These are phyloP conservation scores for Steinernema carpocapsae DNA, from an alignment of 2,888 invertebrate species.

Conservation along the genomic window DNA sequence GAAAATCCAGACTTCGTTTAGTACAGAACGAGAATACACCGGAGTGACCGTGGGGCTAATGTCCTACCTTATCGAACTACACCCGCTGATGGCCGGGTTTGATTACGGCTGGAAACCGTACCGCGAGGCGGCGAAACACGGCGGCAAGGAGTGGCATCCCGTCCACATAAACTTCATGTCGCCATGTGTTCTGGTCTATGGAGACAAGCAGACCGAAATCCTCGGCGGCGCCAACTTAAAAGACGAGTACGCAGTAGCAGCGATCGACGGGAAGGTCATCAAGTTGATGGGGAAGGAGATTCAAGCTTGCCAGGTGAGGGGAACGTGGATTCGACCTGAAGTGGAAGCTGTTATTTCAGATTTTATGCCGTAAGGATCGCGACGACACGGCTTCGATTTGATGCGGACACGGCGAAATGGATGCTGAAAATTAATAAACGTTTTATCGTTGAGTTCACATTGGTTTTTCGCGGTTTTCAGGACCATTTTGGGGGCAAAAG, in stretches of 20 bases:
- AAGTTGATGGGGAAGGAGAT: slow-evolving; percentile 49
- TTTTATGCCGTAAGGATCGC: slow-evolving; percentile 53
- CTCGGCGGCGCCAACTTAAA: slow-evolving; percentile 53
- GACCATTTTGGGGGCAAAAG: no score
- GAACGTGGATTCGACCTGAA: not conserved
- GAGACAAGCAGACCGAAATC: slow-evolving; percentile 38
- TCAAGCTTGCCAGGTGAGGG: slow-evolving; percentile 45
- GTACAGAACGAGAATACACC: slow-evolving; percentile 46
- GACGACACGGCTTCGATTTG: slow-evolving; percentile 53
- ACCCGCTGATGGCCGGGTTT: slow-evolving; percentile 49
- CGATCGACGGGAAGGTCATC: slow-evolving; percentile 44
- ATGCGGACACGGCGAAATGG: no score
- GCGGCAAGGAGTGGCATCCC: slow-evolving; percentile 51
- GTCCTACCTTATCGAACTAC: slow-evolving; percentile 48
- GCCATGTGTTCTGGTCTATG: slow-evolving; percentile 50
- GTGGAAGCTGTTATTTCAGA: slow-evolving; percentile 27
- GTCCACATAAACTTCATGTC: slow-evolving; percentile 52
- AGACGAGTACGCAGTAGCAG: slow-evolving; percentile 49
- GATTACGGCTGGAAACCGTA: slow-evolving; percentile 54
- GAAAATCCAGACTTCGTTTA: slow-evolving; percentile 19
- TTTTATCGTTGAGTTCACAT: no score
- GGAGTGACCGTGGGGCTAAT: slow-evolving; percentile 50
- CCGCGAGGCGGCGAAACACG: slow-evolving; percentile 43
- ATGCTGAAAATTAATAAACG: no score
- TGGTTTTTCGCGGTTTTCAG: no score